These are phyloP conservation scores for Tiliacea citrago DNA, from an alignment of 2,888 invertebrate species.

Conservation along the genomic window DNA sequence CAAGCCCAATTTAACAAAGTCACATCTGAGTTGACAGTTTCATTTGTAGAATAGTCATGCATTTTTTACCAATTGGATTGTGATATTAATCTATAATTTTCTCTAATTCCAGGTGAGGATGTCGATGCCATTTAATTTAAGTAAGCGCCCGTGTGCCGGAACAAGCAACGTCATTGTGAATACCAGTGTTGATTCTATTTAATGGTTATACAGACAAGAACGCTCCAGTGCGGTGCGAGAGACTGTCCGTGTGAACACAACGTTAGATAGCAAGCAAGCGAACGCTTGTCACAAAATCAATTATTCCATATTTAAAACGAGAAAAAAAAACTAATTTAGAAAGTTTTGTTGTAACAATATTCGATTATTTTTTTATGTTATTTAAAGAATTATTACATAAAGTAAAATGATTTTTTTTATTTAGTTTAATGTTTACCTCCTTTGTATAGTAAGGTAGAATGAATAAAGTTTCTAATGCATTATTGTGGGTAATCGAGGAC, in stretches of 20 bases:
- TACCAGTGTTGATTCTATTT: conserved; percentile 79
- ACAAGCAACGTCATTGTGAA: conserved; percentile 78
- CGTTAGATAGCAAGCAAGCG: conserved; percentile 78
- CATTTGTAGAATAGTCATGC: too few species aligned
- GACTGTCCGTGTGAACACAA: conserved; percentile 70
- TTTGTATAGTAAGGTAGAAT: conserved; percentile 82
- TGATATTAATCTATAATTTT: conserved; percentile 13
- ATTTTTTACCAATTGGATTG: background rate
- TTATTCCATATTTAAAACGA: conserved; percentile 88
- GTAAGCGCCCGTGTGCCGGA: conserved; percentile 86
- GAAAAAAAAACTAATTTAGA: conserved; percentile 75
- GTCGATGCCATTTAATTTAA: conserved; percentile 90
- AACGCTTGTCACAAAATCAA: conserved; percentile 82
- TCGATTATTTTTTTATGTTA: conserved; percentile 89
- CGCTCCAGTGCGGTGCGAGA: conserved; percentile 66
- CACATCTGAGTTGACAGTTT: background rate
- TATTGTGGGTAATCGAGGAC: conserved; percentile 77
- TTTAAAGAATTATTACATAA: conserved; percentile 88
- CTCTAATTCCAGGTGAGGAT: conserved; percentile 84
- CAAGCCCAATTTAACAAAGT: background rate
- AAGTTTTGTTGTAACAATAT: conserved; percentile 88
- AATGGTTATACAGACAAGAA: conserved; percentile 66
- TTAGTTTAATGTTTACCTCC: conserved; percentile 87
- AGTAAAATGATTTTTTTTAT: conserved; percentile 84
- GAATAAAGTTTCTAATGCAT: conserved; percentile 80